phyloP scores from a whole-genome alignment of 2,888 invertebrate species.

The Timema podura region DNA sequence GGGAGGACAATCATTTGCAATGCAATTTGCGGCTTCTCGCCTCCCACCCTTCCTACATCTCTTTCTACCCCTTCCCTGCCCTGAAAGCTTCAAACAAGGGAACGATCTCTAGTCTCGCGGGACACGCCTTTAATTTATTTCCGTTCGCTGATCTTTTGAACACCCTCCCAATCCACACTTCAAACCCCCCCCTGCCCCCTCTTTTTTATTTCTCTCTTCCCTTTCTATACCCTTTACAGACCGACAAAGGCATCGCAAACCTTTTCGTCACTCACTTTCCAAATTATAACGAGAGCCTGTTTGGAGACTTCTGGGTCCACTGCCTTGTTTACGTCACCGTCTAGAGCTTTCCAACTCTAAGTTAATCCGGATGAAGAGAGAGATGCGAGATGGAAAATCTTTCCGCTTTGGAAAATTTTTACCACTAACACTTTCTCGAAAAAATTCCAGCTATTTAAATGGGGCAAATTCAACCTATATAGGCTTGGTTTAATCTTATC shows the following conservation, averaged over 20 bases:
- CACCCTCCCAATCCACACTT: background rate
- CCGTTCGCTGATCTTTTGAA: slow-evolving; percentile 9
- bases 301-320: no score
- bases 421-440: no score
- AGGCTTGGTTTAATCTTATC: no score
- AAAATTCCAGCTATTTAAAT: no score
- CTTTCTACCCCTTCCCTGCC: background rate
- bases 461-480: no score
- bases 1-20: slow-evolving; percentile 20
- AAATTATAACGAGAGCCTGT: background rate
- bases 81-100: background rate
- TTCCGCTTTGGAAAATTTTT: no score
- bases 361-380: no score
- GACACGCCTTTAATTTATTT: slow-evolving; percentile 23
- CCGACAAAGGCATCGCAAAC: slow-evolving; percentile 21
- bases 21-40: slow-evolving; percentile 18
- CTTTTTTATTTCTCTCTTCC: no score
- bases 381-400: no score
- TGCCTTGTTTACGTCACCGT: no score
- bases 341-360: no score
- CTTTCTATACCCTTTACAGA: no score
- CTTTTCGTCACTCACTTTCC: slow-evolving; percentile 12
- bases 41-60: background rate
- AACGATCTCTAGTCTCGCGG: background rate
- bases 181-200: background rate